Evolutionary conservation across 2,888 invertebrate species (phyloP), one percentile per base, ranked within the genome.

Genomic region (Anthrax anthrax): DNA sequence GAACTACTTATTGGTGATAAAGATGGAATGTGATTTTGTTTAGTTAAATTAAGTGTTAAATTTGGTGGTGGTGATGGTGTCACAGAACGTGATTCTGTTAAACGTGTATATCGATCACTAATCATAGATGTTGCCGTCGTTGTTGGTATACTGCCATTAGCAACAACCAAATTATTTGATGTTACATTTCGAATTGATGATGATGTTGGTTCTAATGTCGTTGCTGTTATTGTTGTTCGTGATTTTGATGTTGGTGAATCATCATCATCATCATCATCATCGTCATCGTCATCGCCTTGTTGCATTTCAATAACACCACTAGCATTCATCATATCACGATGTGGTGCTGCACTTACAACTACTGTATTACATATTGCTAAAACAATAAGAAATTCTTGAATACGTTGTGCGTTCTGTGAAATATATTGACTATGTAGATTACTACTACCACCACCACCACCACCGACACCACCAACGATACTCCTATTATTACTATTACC

Each of bases 291-390:
- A 40, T 63, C 61, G 5, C 54, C 39, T 10, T 51, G 45, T 42
- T 65, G 66, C 17, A 72, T 63, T 57, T 80, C 76, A 43, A 78
- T 75, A 19, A 75, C 63, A 19, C 80, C 80, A 61, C 79, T 82
- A 45, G 81, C 74, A 63, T 81, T 80, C 79, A 87, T 83, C 34
- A 65, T 57, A 62, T 78, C 78, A 37, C 74, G 71, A 65, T 78
- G 78, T 9, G 92, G 91, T 62, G 85, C 84, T 43, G 80, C 77
- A 54, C 91, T 86, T 44, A 96, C 95, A 45, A 96, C 87, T 9
- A 97, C 96, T 0, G 96, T 96, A 70, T 97, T 97, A 69, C 97
- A 97, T 50, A 95, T 78, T 16, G 96, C 87, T 65, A 97, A 72
- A 19, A 92, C 78, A 50, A 95, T 65, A 52, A 97, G 80, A 69